Base-by-base conservation (phyloP, 2,797 vertebrate genomes). In the Tokudaia tokunoshimensis region DNA sequence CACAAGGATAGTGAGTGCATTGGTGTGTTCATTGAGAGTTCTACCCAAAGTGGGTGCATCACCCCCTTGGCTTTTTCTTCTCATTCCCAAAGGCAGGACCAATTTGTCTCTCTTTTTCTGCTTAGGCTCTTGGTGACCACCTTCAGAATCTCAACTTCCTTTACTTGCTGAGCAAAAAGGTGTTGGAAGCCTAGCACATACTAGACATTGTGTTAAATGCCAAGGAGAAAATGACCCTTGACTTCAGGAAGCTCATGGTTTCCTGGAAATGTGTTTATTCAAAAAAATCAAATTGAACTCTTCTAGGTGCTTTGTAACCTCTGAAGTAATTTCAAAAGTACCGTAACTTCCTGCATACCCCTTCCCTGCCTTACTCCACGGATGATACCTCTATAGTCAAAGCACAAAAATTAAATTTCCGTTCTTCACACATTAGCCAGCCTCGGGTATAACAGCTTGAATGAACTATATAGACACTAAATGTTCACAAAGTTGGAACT, bases 271-370 rank as follows among this genome's bases (percentile, higher is more conserved):
- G 37, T 14, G 12, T 86, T 50, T 50, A 94, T 78, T 92, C 57
- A 83, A 87, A 91, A 91, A 80, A 89, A 20, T 78, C 37, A 78
- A 87, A 76, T n/a, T 76, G 3, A 75, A 20, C 50, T 88, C 82
- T 34, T 82, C 41, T 86, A 57, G 34, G 47, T 55, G 44, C 57
- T 87, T 75, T 82, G 44, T 76, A 52, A 47, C 24, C 37, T 67
- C 52, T 52, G 37, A 94, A 95, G 79, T 72, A 41, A 85, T 44
- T 96, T 83, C 24, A 94, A 67, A 82, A 94, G 95, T 24, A 75
- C 6, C 12, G 3, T 1, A 52, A 70, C 59, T 92, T 88, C 61
- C 65, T n/a, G 1, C 14, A 26, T n/a, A 55, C 20, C 3, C 79
- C 91, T 57, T n/a, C 34, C 44, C 31, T 44, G 63, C 1, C 29